These are phyloP conservation scores for Holcopasites calliopsidis DNA, from an alignment of 1,140 invertebrate species.

Conservation along the genomic window DNA sequence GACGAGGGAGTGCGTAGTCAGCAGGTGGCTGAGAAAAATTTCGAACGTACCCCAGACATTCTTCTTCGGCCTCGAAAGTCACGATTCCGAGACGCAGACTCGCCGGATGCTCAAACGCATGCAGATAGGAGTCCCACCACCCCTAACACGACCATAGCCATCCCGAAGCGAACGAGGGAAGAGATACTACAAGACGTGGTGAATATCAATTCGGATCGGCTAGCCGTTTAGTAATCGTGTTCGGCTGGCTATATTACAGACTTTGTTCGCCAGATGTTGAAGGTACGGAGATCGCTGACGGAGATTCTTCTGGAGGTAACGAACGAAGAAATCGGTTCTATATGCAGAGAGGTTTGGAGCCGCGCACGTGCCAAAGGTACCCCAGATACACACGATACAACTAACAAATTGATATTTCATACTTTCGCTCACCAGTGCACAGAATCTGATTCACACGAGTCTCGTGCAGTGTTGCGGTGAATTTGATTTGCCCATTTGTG, in stretches of 20 bases:
- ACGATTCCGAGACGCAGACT: conserved; percentile 76
- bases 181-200: conserved; percentile 80
- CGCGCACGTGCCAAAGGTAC: conserved; percentile 85
- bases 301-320: conserved; percentile 97
- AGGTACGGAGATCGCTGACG: conserved; percentile 91
- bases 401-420: conserved; percentile 69
- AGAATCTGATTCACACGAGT: conserved; percentile 57
- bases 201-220: conserved; percentile 43
- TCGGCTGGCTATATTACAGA: neutral
- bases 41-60: conserved; percentile 74
- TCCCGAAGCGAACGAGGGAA: conserved; percentile 74
- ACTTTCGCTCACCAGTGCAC: conserved; percentile 64
- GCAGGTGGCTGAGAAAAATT: conserved; percentile 63
- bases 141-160: conserved; percentile 39
- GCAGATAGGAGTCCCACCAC: conserved; percentile 67
- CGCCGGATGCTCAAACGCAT: conserved; percentile 62
- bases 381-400: conserved; percentile 75
- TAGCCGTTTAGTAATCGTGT: neutral
- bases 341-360: conserved; percentile 88
- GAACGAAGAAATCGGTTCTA: conserved; percentile 89
- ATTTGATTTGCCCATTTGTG: conserved; percentile 64
- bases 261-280: conserved; percentile 87
- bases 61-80: conserved; percentile 74
- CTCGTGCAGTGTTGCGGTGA: conserved; percentile 57
- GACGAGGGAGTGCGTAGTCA: conserved; percentile 63